A percentile compares a stretch with the other conserved stretches of the same genome.
phyloP scores from a whole-genome alignment of 2,888 invertebrate genomes.

The Bugula neritina region DNA sequence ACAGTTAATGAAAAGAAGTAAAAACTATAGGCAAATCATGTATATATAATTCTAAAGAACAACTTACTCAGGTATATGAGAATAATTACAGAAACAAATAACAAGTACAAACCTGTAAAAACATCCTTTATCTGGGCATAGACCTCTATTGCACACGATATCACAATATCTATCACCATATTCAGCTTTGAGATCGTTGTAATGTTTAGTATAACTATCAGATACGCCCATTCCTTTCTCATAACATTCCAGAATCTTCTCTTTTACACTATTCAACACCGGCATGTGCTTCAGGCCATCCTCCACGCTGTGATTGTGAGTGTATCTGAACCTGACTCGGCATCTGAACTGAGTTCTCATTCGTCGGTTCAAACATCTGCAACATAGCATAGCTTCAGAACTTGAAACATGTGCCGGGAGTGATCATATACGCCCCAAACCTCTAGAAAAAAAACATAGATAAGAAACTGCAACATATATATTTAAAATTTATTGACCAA shows the following conservation, averaged over 20 bases:
- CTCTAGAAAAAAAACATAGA: too few relatives aligned
- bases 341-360: background rate
- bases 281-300: conserved; percentile 11
- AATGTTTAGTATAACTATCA: conserved; percentile 7
- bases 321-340: background rate
- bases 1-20: too few relatives aligned
- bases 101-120: conserved; percentile 24
- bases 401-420: too few relatives aligned
- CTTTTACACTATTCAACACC: background rate
- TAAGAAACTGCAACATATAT: too few relatives aligned
- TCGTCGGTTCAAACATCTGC: background rate
- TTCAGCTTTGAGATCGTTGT: conserved; percentile 12
- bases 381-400: background rate
- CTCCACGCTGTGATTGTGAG: conserved; percentile 8
- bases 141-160: background rate
- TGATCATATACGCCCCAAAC: too few relatives aligned
- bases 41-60: too few relatives aligned
- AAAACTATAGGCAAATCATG: too few relatives aligned
- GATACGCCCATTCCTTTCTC: conserved; percentile 4
- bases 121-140: conserved; percentile 19
- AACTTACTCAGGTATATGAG: too few relatives aligned
- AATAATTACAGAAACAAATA: too few relatives aligned
- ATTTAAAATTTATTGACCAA: too few relatives aligned
- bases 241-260: background rate
- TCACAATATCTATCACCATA: conserved; percentile 7